Evolutionary conservation across 1,140 invertebrate genomes (phyloP).

Genomic region (Cherax quadricarinatus): DNA sequence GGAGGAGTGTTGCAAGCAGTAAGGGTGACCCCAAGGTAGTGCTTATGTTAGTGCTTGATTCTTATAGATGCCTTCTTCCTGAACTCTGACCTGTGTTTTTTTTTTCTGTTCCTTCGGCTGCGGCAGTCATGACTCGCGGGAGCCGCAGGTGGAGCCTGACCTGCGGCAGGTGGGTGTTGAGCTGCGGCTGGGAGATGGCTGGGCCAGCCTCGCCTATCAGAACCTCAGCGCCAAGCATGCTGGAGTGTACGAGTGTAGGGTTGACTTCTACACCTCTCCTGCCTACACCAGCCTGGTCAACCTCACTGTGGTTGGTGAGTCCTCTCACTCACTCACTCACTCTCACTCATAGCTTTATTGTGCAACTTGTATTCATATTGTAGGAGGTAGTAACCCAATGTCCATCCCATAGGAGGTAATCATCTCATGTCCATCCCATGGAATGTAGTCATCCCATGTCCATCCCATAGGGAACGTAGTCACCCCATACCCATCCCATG

Average conservation of each 20-base stretch:
- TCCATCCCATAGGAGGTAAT: no score
- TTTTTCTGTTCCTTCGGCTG: background rate
- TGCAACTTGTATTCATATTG: background rate
- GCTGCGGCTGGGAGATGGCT: background rate
- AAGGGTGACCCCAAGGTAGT: no score
- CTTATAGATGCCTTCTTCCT: no score
- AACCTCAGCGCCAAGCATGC: background rate
- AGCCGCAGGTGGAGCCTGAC: background rate
- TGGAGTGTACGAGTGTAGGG: conserved; percentile 42
- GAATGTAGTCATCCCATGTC: no score
- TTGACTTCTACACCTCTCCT: conserved; percentile 46
- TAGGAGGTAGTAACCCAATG: background rate
- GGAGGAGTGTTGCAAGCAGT: no score
- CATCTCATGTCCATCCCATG: background rate
- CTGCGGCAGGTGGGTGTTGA: background rate
- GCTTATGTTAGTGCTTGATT: no score
- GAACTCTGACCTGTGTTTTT: no score
- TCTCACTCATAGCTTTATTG: no score
- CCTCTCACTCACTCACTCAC: background rate
- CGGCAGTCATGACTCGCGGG: conserved; percentile 2
- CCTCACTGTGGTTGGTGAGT: conserved; percentile 20
- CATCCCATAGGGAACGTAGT: no score
- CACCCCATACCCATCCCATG: no score
- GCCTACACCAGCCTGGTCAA: conserved; percentile 29
- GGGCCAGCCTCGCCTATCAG: conserved; percentile 1